Evolutionary conservation across 1,140 invertebrate species (phyloP).

Genomic region (Dinoponera quadriceps): DNA sequence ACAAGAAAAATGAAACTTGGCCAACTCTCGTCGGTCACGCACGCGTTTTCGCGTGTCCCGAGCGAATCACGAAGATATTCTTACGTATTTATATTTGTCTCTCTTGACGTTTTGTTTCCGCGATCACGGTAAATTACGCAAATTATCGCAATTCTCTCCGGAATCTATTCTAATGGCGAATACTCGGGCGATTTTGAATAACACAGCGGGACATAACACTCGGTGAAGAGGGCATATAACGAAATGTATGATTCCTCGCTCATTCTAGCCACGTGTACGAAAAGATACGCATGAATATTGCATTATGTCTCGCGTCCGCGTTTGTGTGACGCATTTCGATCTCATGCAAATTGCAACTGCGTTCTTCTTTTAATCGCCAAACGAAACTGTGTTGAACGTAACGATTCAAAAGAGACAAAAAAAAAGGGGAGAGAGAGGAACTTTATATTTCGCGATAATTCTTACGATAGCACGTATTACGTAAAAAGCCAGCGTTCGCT

Average conservation of each 20-base stretch:
- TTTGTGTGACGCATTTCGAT: neutral
- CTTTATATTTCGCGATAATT: neutral
- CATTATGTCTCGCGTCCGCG: neutral
- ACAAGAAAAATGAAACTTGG: slow-evolving; percentile 49
- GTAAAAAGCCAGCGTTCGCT: neutral
- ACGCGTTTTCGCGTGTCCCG: slow-evolving; percentile 64
- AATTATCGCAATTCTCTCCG: slow-evolving; percentile 67
- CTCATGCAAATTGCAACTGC: neutral
- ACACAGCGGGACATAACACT: neutral
- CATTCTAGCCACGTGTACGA: neutral
- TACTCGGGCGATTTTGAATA: slow-evolving; percentile 20
- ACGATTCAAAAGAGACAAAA: neutral
- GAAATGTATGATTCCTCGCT: neutral
- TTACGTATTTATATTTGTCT: slow-evolving; percentile 72
- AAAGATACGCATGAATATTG: neutral
- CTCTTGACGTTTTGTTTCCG: slow-evolving; percentile 62
- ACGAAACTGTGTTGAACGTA: neutral
- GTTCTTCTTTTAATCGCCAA: neutral
- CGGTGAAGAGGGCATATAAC: neutral
- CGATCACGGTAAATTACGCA: slow-evolving; percentile 60
- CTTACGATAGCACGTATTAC: neutral
- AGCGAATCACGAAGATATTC: slow-evolving; percentile 61
- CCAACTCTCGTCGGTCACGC: slow-evolving; percentile 44
- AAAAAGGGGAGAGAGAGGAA: no score
- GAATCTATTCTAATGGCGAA: slow-evolving; percentile 40